Conservation (phyloP, 2,113 vertebrate species). For the Zosterops japonicus region DNA sequence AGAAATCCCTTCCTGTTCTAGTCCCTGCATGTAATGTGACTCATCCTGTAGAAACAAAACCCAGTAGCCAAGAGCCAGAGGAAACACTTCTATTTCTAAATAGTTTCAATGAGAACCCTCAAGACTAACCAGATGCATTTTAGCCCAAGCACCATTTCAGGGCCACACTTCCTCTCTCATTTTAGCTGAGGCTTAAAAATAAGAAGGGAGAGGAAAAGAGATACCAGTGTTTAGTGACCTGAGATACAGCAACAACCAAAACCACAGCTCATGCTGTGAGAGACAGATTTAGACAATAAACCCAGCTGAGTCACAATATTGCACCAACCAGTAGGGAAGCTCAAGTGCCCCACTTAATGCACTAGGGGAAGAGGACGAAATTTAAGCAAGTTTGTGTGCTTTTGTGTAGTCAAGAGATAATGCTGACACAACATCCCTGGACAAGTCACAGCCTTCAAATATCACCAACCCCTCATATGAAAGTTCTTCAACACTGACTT, state of each 20-base stretch:
- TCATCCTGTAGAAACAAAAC: not conserved
- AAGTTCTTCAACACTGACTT: not conserved
- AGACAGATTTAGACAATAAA: not conserved
- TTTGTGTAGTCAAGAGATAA: slow-evolving; percentile 72
- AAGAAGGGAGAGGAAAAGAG: not conserved
- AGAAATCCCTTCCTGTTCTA: not conserved
- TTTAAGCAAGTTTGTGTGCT: slow-evolving; percentile 4
- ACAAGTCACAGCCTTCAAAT: slow-evolving; percentile 62
- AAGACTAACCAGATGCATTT: not conserved
- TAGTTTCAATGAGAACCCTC: rapidly evolving
- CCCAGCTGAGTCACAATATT: not conserved
- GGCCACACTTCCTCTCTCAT: not conserved
- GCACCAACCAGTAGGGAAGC: not conserved
- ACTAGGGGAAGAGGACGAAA: not conserved
- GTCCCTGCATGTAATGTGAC: rapidly evolving
- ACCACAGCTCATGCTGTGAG: not conserved
- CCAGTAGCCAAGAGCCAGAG: not conserved
- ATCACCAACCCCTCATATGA: slow-evolving; percentile 77
- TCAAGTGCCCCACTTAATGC: not conserved
- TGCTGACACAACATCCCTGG: not conserved
- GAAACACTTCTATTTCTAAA: not conserved
- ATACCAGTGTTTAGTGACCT: not conserved
- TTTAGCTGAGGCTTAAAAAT: not conserved
- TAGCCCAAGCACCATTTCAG: not conserved
- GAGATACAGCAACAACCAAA: not conserved